Base-by-base conservation (phyloP, 2,797 vertebrate genomes). In the Tiaroga cobitis region DNA sequence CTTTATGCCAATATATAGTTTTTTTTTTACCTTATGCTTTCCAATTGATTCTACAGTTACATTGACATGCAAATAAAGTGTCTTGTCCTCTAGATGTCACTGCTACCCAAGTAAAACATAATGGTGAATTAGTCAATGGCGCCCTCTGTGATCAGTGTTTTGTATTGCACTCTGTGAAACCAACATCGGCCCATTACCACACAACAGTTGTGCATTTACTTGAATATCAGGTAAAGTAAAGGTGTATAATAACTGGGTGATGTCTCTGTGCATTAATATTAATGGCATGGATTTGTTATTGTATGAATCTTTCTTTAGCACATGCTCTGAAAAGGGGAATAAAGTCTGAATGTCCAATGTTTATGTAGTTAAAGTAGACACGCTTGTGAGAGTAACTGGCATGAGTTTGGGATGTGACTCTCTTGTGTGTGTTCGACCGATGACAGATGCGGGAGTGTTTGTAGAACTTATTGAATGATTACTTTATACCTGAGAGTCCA, bases 31-130 rank as follows among this genome's bases (percentile, higher is more conserved):
- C 46, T 32, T 21, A 34, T 61, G 26, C 26, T 19, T 51, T 74
- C 5, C 13, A 13, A n/a, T 15, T n/a, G 41, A 19, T 82, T 43
- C 39, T 82, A 32, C 34, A 26, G 29, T n/a, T 37, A 8, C 2
- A 67, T 80, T 69, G 19, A 37, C 80, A 3, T 68, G 9, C 26
- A 63, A 11, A 63, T 16, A 24, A 26, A 61, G 26, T 69, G 39
- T 8, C 19, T 51, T 87, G 74, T 79, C 90, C 90, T 81, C 67
- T 87, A 90, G 89, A 89, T 88, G 89, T 87, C 89, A 72, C 82
- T 89, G 80, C 87, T 68, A 74, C 67, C 26, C 73, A 81, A 77
- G 67, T 32, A n/a, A 69, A 65, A 68, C 8, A 5, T 70, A 15
- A 65, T 56, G 39, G 56, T 82, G 41, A 59, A 68, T 32, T 37